Conservation (phyloP, 2,113 vertebrate species). For the Acrocephalus kingi region DNA sequence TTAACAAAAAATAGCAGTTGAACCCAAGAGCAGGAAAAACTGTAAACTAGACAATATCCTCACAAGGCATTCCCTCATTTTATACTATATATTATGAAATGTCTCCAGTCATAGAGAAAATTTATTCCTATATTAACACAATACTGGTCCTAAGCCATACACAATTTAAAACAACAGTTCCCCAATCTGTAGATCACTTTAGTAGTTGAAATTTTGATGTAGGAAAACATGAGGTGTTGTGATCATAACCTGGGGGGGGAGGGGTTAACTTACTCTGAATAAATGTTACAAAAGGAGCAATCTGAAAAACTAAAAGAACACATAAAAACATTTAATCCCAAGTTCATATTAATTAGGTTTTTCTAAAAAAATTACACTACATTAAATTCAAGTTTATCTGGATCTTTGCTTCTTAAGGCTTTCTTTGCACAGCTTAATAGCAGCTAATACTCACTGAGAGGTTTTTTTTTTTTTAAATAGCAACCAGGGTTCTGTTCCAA, state of each 20-base stretch:
- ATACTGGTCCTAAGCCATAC: not conserved
- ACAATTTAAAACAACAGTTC: not conserved
- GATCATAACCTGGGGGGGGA: not conserved
- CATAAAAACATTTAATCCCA: not conserved
- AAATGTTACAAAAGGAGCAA: not conserved
- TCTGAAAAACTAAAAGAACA: not conserved
- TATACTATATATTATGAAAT: not conserved
- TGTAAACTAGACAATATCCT: not conserved
- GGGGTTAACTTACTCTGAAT: not conserved
- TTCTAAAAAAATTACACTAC: not conserved
- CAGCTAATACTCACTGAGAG: not conserved
- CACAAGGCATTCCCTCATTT: not conserved
- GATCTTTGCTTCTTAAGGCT: not conserved
- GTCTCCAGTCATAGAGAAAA: not conserved
- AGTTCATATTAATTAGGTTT: not conserved
- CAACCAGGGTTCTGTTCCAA: not conserved
- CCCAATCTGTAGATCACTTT: not conserved
- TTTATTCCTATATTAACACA: not conserved
- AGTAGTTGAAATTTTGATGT: not conserved
- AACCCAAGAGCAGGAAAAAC: not conserved
- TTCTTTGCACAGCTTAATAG: not conserved
- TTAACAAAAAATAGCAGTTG: not conserved
- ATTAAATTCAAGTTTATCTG: conserved; percentile 16
- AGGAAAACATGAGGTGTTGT: not conserved
- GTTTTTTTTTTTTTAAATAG: not conserved